Base-by-base conservation (phyloP, 1,140 invertebrate species). In the Neodiprion pinetum region DNA sequence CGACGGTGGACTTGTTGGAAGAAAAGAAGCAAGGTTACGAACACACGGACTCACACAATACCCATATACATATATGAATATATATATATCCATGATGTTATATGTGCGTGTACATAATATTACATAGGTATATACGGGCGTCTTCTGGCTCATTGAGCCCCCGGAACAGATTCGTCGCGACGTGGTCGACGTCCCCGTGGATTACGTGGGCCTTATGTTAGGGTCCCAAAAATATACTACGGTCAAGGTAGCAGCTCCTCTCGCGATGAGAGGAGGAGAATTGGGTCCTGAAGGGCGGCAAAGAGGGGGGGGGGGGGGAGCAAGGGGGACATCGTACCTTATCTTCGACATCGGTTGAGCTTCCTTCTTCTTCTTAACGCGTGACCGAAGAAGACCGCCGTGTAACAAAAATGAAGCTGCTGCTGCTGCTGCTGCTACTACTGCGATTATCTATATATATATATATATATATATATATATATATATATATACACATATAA, bases 281-380 rank as follows among this genome's bases (percentile, higher is more conserved):
- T 47, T 21, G 67, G 75, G 17, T 14, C 74, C 72, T 17, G 8
- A 67, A 53, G 48, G 14, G 40, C 69, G 61, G 12, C 47, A 28
- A 69, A 48, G 75, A 75, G 73, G 49, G 75, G 66, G 10, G 77
- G 71, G 50, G 70, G 70, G 48, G 17, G 65, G 8, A 73, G 48
- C n/a, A 14, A 48, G 65, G 68, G 78, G 73, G 71, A 12, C 72
- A 72, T 75, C 69, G 71, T 76, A 67, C 49, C 78, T 83, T 83
- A 83, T 83, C 82, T 82, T 82, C 65, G 80, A 80, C 81, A 82
- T 83, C 82, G 78, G 76, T 72, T 74, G 79, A 82, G 82, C 81
- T 83, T 83, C 81, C 81, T 83, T 82, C 81, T 83, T 83, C 81
- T 83, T 82, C 81, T 83, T 83, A 83, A 83, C 81, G 81, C 80